phyloP scores from a whole-genome alignment of 2,113 vertebrate genomes.

The Calyptomena viridis region DNA sequence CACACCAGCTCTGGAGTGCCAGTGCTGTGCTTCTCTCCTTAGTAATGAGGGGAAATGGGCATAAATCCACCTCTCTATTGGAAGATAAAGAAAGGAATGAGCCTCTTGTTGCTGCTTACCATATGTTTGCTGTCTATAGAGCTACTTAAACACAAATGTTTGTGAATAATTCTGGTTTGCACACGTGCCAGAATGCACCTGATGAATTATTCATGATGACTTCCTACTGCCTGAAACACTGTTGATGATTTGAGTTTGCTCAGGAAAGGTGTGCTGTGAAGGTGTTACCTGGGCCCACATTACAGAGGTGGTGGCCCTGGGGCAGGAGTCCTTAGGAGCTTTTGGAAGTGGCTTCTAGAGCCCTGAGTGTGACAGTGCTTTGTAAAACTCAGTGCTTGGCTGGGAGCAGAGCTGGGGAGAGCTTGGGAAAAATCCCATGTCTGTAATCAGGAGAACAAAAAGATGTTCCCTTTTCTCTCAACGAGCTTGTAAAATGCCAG shows the following conservation, averaged over 20 bases:
- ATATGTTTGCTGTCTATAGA: slow-evolving; percentile 6
- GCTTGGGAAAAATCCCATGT: not conserved
- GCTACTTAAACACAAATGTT: not conserved
- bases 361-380: not conserved
- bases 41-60: not conserved
- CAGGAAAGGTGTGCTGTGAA: not conserved
- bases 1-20: not conserved
- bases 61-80: not conserved
- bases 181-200: not conserved
- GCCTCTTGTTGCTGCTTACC: not conserved
- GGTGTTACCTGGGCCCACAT: not conserved
- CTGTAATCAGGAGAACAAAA: not conserved
- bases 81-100: not conserved
- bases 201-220: not conserved
- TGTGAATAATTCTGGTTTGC: not conserved
- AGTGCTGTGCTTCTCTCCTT: not conserved
- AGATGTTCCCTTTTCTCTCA: not conserved
- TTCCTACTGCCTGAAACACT: not conserved
- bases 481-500: not conserved
- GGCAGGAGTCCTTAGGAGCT: not conserved
- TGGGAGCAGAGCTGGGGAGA: not conserved
- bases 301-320: not conserved
- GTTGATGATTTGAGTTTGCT: not conserved
- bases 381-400: not conserved
- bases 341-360: not conserved